A percentile compares a stretch with the other conserved stretches of the same genome.
These are phyloP conservation scores for Acrobeloides nanus DNA, from an alignment of 2,888 invertebrate species.

Conservation along the genomic window DNA sequence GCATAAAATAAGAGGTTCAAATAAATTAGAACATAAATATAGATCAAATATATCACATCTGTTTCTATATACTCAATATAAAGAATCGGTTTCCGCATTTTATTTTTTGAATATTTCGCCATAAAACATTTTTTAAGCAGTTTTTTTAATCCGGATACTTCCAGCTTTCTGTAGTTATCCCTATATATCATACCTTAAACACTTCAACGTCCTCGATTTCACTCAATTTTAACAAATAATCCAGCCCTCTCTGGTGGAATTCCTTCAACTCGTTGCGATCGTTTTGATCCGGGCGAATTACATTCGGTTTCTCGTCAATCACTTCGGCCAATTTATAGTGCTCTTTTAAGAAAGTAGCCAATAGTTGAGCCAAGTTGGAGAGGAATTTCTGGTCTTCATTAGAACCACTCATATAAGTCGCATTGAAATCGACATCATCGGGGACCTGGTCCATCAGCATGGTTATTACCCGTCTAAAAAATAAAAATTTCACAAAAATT, in stretches of 20 bases:
- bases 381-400: slow-evolving; percentile 98
- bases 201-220: slow-evolving; percentile 99
- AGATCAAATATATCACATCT: too few relatives aligned
- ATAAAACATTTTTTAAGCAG: too few relatives aligned
- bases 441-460: slow-evolving; percentile 24
- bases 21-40: neutral
- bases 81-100: too few relatives aligned
- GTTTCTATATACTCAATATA: too few relatives aligned
- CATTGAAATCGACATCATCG: slow-evolving; percentile 75
- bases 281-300: slow-evolving; percentile 8
- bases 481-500: neutral
- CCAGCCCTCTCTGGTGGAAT: too few relatives aligned
- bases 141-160: too few relatives aligned
- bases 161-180: too few relatives aligned
- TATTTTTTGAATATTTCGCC: too few relatives aligned
- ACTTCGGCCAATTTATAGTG: slow-evolving; percentile 65
- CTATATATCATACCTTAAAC: slow-evolving; percentile 66
- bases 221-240: slow-evolving; percentile 63
- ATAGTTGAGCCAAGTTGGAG: slow-evolving; percentile 90
- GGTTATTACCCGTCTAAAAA: slow-evolving; percentile 12
- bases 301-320: slow-evolving; percentile 11
- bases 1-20: neutral
- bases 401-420: slow-evolving; percentile 82
- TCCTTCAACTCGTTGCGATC: slow-evolving; percentile 38
- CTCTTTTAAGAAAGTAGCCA: slow-evolving; percentile 91